Base-by-base conservation (phyloP, 2,888 invertebrate genomes). In the Lithophane semibrunnea region DNA sequence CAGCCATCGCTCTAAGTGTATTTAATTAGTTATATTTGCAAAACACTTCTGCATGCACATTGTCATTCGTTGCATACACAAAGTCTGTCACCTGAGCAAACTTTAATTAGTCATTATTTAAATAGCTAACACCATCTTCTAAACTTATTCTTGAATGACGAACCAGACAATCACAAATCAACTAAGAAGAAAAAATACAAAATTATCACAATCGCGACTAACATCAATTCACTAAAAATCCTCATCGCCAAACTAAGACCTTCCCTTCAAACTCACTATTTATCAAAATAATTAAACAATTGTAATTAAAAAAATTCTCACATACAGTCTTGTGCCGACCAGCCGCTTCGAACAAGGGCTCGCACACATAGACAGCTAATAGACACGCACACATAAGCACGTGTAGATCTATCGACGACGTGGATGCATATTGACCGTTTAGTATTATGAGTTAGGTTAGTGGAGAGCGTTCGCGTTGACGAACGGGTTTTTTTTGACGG, bases 361-460 rank as follows among this genome's bases (percentile, higher is more conserved):
- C 80, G 82, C 93, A 94, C 92, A 94, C 93, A 88, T 71, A 69
- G 71, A 86, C 63, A 86, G 68, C 80, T 88, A 89, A 91, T 89
- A 89, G 86, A 89, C 89, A 77, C 90, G 86, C 93, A 93, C 91
- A 93, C 90, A 79, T 60, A 69, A 63, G 73, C 78, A 72, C 73
- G 44, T 87, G 88, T 86, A 83, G 78, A 80, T 67, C 81, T 83
- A 88, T 85, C 83, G 77, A 81, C 89, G 87, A 88, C 67, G 67
- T 82, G 70, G 75, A 91, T 95, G 94, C 95, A 95, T 95, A 95
- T 95, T 95, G 95, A 94, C 94, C 94, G 94, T 92, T 94, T 93
- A 94, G 93, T 94, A 91, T 93, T 93, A 92, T 93, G 92, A 92
- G 92, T 92, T 92, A 91, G 89, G 90, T 91, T 90, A 88, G 77